A percentile compares a stretch with the other conserved stretches of the same genome.
phyloP scores from a whole-genome alignment of 2,797 vertebrate genomes.

The Thripadectes ignobilis region DNA sequence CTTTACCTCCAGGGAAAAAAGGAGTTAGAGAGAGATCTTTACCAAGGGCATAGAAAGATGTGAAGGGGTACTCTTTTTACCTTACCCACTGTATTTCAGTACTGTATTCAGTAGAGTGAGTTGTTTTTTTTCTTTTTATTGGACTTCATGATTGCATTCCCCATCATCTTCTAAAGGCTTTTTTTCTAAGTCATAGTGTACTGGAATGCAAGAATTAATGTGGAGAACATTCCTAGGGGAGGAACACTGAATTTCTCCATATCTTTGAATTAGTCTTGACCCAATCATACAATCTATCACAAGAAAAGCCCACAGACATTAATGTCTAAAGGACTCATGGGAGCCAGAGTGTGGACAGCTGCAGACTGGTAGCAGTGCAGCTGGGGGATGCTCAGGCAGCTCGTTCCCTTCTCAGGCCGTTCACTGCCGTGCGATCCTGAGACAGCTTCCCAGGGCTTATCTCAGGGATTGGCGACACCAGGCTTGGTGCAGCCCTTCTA shows the following conservation, averaged over 20 bases:
- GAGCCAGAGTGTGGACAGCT: background rate
- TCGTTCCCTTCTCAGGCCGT: background rate
- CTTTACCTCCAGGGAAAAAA: background rate
- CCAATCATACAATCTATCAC: background rate
- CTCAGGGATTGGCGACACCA: background rate
- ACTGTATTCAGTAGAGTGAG: too few relatives aligned
- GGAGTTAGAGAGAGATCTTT: background rate
- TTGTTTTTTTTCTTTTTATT: too few relatives aligned
- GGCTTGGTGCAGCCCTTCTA: background rate
- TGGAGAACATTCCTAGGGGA: background rate
- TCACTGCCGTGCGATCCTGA: accelerated
- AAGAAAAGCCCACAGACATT: background rate
- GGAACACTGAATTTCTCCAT: background rate
- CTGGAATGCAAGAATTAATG: background rate
- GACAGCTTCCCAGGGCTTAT: background rate
- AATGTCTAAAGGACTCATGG: accelerated
- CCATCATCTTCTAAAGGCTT: background rate
- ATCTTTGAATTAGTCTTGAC: background rate
- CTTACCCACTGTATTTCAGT: background rate
- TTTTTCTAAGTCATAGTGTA: background rate
- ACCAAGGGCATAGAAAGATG: background rate
- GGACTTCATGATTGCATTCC: background rate
- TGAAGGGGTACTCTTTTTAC: background rate
- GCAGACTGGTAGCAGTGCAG: background rate
- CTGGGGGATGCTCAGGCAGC: background rate